Evolutionary conservation across 2,888 invertebrate species (phyloP), one percentile per base, ranked within the genome.

Genomic region (Pediacus dermestoides): DNA sequence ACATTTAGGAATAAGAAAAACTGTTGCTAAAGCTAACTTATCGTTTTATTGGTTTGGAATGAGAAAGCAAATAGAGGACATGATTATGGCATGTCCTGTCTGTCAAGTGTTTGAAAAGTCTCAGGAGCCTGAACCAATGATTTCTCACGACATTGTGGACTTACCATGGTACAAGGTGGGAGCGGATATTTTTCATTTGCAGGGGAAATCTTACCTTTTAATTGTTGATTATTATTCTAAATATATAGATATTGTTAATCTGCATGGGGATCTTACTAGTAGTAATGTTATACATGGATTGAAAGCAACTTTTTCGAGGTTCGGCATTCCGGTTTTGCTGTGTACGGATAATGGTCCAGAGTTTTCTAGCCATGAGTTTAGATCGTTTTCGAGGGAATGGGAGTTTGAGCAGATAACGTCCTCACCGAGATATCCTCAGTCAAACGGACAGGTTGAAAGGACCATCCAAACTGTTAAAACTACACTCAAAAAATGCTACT

Each of bases 41-140:
- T 37, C 42, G 37, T 13, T 55, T 12, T 59, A 46, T 30, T 58
- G 57, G 58, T 51, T 51, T n/a, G 22, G 23, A 6, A 54, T 56
- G 48, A 48, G 27, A 9, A 44, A 45, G 16, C 44, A 58, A 26
- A 57, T 57, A 11, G 43, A 46, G 30, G 35, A 53, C 22, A 26
- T 38, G 12, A 31, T 38, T 25, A 7, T 10, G 18, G 25, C 16
- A 10, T 44, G 41, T 37, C 11, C 28, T 26, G 14, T 34, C 6
- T 44, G 40, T 25, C 26, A 34, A 9, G n/a, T 16, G 16, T 25
- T 39, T 13, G 3, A n/a, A 27, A 32, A 35, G 8, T 16, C 34
- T 30, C 35, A 30, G 38, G 22, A 13, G 46, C 7, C 48, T 22
- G 42, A 47, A 30, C 32, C 44, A 18, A 9, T 42, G 6, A 21